phyloP scores from a whole-genome alignment of 2,888 invertebrate genomes.

The Pilophorus perplexus region DNA sequence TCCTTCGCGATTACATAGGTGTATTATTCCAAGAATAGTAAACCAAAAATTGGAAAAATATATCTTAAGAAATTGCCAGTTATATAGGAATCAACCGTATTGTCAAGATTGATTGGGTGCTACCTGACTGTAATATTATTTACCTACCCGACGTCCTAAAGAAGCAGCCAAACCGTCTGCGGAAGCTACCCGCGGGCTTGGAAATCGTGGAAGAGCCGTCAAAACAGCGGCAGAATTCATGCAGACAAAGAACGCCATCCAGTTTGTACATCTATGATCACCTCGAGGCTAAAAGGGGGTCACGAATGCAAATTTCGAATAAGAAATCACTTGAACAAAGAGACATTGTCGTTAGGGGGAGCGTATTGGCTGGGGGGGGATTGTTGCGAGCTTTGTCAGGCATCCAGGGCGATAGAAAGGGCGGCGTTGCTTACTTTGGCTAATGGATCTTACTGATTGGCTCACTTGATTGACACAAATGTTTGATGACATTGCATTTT shows the following conservation, averaged over 20 bases:
- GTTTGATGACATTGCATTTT: constrained; percentile 24
- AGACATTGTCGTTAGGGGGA: too few species aligned
- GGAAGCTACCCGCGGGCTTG: too few species aligned
- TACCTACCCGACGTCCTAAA: too few species aligned
- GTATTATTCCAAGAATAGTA: too few species aligned
- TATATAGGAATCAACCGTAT: too few species aligned
- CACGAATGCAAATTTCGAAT: constrained; percentile 36
- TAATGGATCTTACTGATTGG: constrained; percentile 40
- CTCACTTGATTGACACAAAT: constrained; percentile 34
- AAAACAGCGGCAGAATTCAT: background rate
- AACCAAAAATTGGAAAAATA: too few species aligned
- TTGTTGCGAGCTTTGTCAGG: background rate
- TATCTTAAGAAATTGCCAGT: too few species aligned
- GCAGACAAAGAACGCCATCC: constrained; percentile 6
- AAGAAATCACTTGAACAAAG: constrained; percentile 35
- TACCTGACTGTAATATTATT: too few species aligned
- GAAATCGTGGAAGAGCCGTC: background rate
- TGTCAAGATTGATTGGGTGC: too few species aligned
- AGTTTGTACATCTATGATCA: constrained; percentile 15
- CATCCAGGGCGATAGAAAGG: background rate
- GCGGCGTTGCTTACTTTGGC: constrained; percentile 33
- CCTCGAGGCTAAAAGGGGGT: constrained; percentile 34
- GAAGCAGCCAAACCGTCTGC: too few species aligned
- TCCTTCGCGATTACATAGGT: too few species aligned
- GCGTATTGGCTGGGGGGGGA: too few species aligned